Conservation (phyloP, 2,888 invertebrate species). For the Dicyrtomina minuta region DNA sequence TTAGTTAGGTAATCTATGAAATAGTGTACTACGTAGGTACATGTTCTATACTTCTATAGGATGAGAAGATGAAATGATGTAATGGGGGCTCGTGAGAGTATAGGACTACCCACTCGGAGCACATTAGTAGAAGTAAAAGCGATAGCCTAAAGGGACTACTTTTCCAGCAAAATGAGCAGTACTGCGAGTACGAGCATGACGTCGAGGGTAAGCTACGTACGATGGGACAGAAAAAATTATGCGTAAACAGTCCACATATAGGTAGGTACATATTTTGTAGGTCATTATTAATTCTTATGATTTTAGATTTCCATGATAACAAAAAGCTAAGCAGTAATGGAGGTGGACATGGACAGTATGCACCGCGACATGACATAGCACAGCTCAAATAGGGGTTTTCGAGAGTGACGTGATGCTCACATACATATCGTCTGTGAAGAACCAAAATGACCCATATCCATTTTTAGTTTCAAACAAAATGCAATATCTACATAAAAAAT, state of each 20-base stretch:
- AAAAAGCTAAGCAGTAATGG: too few relatives aligned
- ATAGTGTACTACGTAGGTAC: not conserved
- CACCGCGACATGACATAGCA: too few relatives aligned
- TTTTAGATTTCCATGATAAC: too few relatives aligned
- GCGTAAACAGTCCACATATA: not conserved
- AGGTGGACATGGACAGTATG: too few relatives aligned
- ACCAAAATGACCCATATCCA: too few relatives aligned
- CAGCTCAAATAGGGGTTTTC: too few relatives aligned
- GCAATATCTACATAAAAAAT: too few relatives aligned
- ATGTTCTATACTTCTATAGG: too few relatives aligned
- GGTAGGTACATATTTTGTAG: not conserved
- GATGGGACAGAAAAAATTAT: constrained; percentile 8
- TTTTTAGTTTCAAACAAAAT: too few relatives aligned
- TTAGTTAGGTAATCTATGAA: not conserved
- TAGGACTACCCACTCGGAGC: constrained; percentile 10
- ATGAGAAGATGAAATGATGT: constrained; percentile 15
- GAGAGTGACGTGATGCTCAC: too few relatives aligned
- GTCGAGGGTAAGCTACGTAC: not conserved
- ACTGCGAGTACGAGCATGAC: not conserved
- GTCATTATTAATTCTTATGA: not conserved
- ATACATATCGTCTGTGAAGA: too few relatives aligned
- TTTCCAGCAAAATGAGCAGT: constrained; percentile 15
- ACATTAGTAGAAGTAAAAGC: constrained; percentile 19
- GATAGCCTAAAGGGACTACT: constrained; percentile 20
- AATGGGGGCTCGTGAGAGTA: constrained; percentile 22